Evolutionary conservation across 2,888 invertebrate species (phyloP).

Genomic region (Dione juno): DNA sequence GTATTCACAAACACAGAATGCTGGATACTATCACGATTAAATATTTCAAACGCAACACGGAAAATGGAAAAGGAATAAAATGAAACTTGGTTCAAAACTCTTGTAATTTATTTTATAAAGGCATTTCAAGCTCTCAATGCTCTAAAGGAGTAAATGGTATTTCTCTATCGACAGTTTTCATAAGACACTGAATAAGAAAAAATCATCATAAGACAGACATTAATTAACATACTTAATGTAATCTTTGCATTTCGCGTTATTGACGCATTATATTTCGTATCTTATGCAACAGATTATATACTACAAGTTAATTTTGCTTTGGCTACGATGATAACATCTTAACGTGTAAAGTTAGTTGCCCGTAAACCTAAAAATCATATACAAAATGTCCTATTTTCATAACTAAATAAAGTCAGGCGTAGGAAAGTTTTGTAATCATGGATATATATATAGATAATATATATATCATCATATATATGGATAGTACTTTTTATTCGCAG

Average conservation of each 20-base stretch:
- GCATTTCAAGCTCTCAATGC: background rate
- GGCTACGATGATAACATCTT: background rate
- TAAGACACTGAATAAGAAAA: background rate
- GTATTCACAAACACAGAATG: background rate
- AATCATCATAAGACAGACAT: background rate
- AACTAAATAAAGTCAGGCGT: background rate
- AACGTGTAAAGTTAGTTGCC: background rate
- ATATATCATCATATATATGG: background rate
- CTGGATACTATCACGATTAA: background rate
- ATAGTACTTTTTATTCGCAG: background rate
- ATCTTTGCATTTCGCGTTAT: conserved; percentile 1
- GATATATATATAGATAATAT: background rate
- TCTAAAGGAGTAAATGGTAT: no score
- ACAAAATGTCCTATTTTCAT: background rate
- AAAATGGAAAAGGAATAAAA: background rate
- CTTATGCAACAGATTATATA: background rate
- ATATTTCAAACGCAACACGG: background rate
- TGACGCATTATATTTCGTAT: background rate
- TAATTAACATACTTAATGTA: background rate
- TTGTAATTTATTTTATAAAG: conserved; percentile 3
- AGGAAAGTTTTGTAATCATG: background rate
- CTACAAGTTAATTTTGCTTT: background rate
- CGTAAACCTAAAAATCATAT: background rate
- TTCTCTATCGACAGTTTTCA: no score
- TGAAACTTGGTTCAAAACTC: background rate